Base-by-base conservation (phyloP, 2,888 invertebrate species). In the Agrotis exclamationis region DNA sequence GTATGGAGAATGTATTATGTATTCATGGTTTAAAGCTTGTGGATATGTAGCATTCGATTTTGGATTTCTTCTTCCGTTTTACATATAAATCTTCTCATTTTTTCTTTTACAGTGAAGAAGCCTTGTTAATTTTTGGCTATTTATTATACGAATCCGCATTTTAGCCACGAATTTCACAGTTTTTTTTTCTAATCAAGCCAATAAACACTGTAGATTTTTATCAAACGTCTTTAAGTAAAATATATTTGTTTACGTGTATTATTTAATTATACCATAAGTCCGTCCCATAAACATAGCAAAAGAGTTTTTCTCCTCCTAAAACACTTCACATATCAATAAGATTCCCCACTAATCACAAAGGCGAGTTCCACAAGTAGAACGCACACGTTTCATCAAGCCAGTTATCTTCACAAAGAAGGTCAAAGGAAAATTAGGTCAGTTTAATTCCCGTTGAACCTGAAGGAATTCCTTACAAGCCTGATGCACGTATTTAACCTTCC, bases 341-440 rank as follows among this genome's bases (percentile, higher is more conserved):
- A 59, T 59, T 28, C 39, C 44, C 18, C 51, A 77, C 56, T 74
- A 56, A 84, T 74, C 67, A 66, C 58, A 62, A 64, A 47, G 67
- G 33, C 53, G 44, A 65, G 56, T 72, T 70, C 47, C 57, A 59
- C 64, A 79, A 79, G 66, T 78, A 65, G 70, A 75, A 64, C 67
- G 53, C 66, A 70, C 63, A 70, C 76, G 76, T 79, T 78, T 80
- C 74, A 83, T 79, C 70, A 72, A 60, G 50, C 65, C 67, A 71
- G 76, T 73, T 78, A 80, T 74, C 79, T 81, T 68, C 11, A 74
- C 74, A 80, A 83, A 81, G 73, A 76, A 84, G 78, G 85, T 83
- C 82, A 83, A 76, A 83, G 58, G 63, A 74, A 86, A 87, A 87
- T 88, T 84, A 84, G 88, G 86, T 84, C 82, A 86, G 87, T 85